A percentile compares a stretch with the other conserved stretches of the same genome.
Conservation (phyloP, 2,888 invertebrate species). For the Athalia circularis region DNA sequence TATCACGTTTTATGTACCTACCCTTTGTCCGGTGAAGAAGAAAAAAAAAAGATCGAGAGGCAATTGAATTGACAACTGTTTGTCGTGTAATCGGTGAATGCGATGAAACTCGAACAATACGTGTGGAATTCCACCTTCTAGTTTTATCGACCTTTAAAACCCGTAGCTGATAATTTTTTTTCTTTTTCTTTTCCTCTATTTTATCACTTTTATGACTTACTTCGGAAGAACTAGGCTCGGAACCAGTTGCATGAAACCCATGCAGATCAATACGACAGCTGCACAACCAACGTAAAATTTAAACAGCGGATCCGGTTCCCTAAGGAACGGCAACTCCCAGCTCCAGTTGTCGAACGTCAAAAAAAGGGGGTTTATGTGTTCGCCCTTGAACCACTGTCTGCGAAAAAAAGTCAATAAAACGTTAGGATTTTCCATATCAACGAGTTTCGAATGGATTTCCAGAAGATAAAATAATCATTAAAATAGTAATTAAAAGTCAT, state of each 20-base stretch:
- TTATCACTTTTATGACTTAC: constrained; percentile 69
- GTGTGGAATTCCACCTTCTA: too few relatives aligned
- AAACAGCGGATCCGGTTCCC: constrained; percentile 88
- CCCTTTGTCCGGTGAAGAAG: too few relatives aligned
- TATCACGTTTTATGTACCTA: too few relatives aligned
- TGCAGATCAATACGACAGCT: constrained; percentile 77
- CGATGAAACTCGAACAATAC: too few relatives aligned
- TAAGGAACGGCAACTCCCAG: constrained; percentile 84
- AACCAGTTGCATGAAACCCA: constrained; percentile 76
- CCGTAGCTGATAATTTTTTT: constrained; percentile 46
- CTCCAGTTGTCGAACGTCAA: constrained; percentile 80
- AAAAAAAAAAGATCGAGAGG: too few relatives aligned
- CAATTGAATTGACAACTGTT: too few relatives aligned
- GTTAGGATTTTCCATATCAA: constrained; percentile 19
- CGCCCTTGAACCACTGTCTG: constrained; percentile 82
- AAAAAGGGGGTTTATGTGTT: constrained; percentile 78
- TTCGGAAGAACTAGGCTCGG: constrained; percentile 78
- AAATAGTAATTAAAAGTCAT: too few relatives aligned
- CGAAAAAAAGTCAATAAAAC: constrained; percentile 65
- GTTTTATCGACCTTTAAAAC: neutral
- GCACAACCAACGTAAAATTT: constrained; percentile 86
- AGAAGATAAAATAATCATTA: too few relatives aligned
- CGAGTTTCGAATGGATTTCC: neutral
- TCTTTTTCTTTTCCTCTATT: too few relatives aligned
- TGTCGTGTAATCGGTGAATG: too few relatives aligned